A percentile compares a stretch with the other conserved stretches of the same genome.
phyloP scores from a whole-genome alignment of 2,113 vertebrate genomes.

The Ailuropoda melanoleuca region DNA sequence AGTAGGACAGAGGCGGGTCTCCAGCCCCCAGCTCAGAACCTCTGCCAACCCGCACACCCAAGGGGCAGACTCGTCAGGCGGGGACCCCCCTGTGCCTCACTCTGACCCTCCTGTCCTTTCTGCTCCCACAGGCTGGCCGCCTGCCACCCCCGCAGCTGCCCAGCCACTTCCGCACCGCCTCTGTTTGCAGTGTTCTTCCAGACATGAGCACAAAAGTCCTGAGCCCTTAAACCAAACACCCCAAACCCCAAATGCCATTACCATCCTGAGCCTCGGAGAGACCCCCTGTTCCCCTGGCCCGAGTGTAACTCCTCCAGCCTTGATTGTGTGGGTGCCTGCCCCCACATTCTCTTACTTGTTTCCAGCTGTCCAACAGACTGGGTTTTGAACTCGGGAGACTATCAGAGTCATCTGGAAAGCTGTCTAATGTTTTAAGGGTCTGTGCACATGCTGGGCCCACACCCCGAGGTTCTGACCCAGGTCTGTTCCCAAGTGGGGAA shows the following conservation, averaged over 20 bases:
- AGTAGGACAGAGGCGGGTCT: neutral
- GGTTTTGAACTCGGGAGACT: neutral
- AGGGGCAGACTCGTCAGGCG: too few relatives aligned
- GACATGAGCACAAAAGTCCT: too few relatives aligned
- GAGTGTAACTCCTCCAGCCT: too few relatives aligned
- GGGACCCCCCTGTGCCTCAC: neutral
- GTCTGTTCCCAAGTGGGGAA: too few relatives aligned
- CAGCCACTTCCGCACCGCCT: too few relatives aligned
- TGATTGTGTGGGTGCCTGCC: neutral
- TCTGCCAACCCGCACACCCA: neutral
- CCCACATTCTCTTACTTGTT: neutral
- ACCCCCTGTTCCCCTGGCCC: too few relatives aligned
- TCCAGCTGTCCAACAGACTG: neutral
- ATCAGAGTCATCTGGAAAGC: too few relatives aligned
- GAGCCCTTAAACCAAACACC: too few relatives aligned
- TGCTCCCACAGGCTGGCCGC: neutral
- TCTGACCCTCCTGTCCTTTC: neutral
- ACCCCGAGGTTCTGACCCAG: fast-evolving
- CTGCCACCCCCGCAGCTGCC: conserved; percentile 36
- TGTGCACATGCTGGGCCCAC: neutral
- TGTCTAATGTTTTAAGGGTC: neutral
- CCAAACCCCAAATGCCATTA: too few relatives aligned
- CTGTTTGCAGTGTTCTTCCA: too few relatives aligned
- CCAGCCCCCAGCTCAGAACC: neutral
- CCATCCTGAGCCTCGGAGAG: too few relatives aligned